These are phyloP conservation scores for Miniopterus natalensis DNA, from an alignment of 2,113 vertebrate genomes.

Conservation along the genomic window DNA sequence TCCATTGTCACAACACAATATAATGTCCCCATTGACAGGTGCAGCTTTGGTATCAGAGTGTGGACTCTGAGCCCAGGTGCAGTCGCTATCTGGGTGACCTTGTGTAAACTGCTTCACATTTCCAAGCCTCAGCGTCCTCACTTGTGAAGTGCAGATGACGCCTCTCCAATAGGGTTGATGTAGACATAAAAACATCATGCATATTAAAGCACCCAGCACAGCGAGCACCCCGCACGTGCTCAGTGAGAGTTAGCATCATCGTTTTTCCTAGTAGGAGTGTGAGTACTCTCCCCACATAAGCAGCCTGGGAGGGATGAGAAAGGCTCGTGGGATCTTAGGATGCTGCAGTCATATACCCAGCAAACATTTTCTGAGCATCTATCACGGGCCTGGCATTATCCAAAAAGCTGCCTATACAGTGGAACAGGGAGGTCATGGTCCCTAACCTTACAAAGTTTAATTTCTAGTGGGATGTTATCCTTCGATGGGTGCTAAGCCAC, in stretches of 20 bases:
- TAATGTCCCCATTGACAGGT: neutral
- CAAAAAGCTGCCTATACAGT: neutral
- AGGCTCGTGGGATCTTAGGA: neutral
- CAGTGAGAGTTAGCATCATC: neutral
- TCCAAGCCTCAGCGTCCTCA: neutral
- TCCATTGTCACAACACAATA: neutral
- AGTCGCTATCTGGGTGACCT: neutral
- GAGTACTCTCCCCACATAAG: neutral
- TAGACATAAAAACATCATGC: neutral
- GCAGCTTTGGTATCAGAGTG: neutral
- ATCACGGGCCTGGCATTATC: neutral
- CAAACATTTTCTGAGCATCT: neutral
- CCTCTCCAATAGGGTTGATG: neutral
- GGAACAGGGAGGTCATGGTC: neutral
- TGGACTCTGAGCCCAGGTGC: neutral
- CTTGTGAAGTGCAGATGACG: neutral
- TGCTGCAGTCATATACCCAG: neutral
- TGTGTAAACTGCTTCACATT: neutral
- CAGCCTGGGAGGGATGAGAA: neutral
- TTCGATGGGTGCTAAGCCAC: neutral
- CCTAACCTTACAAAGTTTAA: neutral
- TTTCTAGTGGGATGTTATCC: neutral
- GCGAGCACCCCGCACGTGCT: neutral
- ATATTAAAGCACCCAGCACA: neutral
- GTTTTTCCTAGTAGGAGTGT: neutral